Base-by-base conservation (phyloP, 2,888 invertebrate genomes). In the Camptogramma bilineatum region DNA sequence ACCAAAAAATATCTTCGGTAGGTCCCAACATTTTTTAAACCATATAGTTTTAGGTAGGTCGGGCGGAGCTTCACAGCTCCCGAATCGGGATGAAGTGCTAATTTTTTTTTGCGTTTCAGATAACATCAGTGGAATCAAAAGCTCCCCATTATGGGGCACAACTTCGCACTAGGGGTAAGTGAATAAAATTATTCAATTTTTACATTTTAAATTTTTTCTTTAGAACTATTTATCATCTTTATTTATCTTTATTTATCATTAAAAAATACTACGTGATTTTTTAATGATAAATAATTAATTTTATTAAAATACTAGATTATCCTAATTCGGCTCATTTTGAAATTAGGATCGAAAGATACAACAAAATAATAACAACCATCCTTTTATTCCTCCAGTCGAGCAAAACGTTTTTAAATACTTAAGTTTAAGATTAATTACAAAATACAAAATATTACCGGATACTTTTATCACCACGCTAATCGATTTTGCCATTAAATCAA, bases 131-230 rank as follows among this genome's bases (percentile, higher is more conserved):
- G 72, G 72, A 59, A 54, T 72, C 64, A 59, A 75, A 75, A 78
- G 61, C 70, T 76, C 92, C 91, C 92, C 88, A 79, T 80, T 71
- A 92, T 92, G 91, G 91, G 91, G 91, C 79, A 75, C 62, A 81
- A 79, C 69, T 71, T 80, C 65, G 68, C 79, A 66, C 67, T 81
- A 65, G 85, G 81, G 91, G 91, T 92, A 80, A 91, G 91, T 85
- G 34, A 62, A 70, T 24, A 58, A 28, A 24, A 39, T 8, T 24
- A 46, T 44, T n/a, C n/a, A n/a, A n/a, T 24, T 18, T 3, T 28
- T 50, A 24, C 16, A 16, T 17, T 2, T 19, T 39, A 4, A 13
- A 16, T 17, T 44, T 44, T 13, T 13, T 4, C 3, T 8, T 0
- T 10, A 31, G 31, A 10, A 31, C 2, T 31, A 9, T 21, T 2